Base-by-base conservation (phyloP, 2,113 vertebrate species). In the Centropus bengalensis region DNA sequence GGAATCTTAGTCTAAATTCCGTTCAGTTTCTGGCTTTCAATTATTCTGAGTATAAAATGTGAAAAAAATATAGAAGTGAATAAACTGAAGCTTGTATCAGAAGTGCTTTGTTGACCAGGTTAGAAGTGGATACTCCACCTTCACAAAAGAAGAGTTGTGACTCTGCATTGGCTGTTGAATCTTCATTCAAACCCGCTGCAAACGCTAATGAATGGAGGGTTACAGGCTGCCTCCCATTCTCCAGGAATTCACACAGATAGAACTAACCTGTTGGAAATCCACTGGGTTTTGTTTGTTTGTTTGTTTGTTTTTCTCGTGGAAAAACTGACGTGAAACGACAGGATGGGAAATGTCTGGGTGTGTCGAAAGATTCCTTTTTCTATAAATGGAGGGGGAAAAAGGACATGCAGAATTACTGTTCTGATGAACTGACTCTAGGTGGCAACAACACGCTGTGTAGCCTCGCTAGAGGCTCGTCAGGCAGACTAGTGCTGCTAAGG, bases 351-450 rank as follows among this genome's bases (percentile, higher is more conserved):
- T 74, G 22, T 56, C 71, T 79, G 52, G 38, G 18, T 73, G 19
- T 81, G 17, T 32, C 40, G 23, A 78, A 89, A 7, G 27, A 56
- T 88, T 66, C 28, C 58, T 32, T 78, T 49, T 75, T 22, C n/a
- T 27, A 54, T 26, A n/a, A 81, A n/a, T 0, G 3, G 10, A 30
- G 13, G 45, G 60, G 4, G 3, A 3, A 3, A 18, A 68, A 42
- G 23, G 38, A 28, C 17, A 30, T 1, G 49, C 20, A 33, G 60
- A 82, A 76, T 45, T 86, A 77, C 83, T 77, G 4, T 75, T 96
- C 86, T 60, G 28, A 5, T 14, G n/a, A 83, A 32, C 60, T 13
- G 87, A 69, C 98, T 95, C 93, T 97, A 98, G 98, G 82, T 98
- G 98, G 97, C 97, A 97, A 96, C 74, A 95, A 68, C 23, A 93